Evolutionary conservation across 2,888 invertebrate genomes (phyloP).

Genomic region (Melanargia galathea): DNA sequence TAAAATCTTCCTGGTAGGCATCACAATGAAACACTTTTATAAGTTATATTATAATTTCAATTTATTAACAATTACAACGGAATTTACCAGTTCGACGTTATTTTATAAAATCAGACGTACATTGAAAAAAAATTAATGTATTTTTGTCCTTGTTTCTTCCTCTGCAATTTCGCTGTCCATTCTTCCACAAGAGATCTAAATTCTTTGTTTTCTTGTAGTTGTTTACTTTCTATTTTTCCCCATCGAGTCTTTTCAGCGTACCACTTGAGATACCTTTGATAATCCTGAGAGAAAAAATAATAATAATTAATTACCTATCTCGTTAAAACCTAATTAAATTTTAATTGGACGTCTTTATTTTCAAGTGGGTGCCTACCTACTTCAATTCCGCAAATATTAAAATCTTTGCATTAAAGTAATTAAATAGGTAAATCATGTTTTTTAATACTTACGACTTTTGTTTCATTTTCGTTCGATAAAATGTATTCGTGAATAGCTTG

Average conservation of each 20-base stretch:
- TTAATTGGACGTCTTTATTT: too few species aligned
- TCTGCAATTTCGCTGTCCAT: slow-evolving; percentile 50
- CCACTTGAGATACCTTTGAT: slow-evolving; percentile 62
- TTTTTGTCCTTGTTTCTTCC: slow-evolving; percentile 42
- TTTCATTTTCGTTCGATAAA: slow-evolving; percentile 47
- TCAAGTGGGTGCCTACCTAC: too few species aligned
- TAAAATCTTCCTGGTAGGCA: too few species aligned
- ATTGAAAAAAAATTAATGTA: too few species aligned
- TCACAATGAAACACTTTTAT: too few species aligned
- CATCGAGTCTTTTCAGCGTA: slow-evolving; percentile 56
- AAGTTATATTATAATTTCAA: too few species aligned
- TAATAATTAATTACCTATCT: neutral
- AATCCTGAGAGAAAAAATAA: slow-evolving; percentile 54
- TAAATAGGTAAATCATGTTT: too few species aligned
- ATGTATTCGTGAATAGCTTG: slow-evolving; percentile 56
- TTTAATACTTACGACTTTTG: slow-evolving; percentile 54
- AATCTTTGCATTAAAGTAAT: neutral
- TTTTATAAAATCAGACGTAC: too few species aligned
- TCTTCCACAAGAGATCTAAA: slow-evolving; percentile 50
- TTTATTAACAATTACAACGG: too few species aligned
- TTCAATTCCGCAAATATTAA: too few species aligned
- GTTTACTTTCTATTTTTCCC: slow-evolving; percentile 57
- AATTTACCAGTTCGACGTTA: too few species aligned
- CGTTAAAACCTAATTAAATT: too few species aligned
- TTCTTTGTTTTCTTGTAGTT: slow-evolving; percentile 51